Base-by-base conservation (phyloP, 2,888 invertebrate genomes). In the Unio delphinus region DNA sequence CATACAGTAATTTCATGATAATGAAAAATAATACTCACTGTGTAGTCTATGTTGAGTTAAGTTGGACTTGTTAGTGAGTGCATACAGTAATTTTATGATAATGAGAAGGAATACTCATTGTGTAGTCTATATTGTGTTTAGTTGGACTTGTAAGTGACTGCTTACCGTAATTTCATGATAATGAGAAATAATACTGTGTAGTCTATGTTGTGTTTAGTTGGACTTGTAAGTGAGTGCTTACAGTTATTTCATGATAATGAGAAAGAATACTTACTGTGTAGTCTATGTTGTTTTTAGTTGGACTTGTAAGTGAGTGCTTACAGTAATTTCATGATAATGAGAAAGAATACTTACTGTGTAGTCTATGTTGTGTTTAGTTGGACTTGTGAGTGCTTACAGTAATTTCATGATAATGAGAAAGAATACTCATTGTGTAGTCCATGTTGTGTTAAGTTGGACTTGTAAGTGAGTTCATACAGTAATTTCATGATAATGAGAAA, bases 331-430 rank as follows among this genome's bases (percentile, higher is more conserved):
- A 61, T 8, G 2, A 23, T 17, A 23, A 15, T 55, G 58, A 58
- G n/a, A 26, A 55, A 17, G 18, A 45, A 34, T 34, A 66, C 78
- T 69, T 68, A 83, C 81, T 17, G 69, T 72, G 68, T 82, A 83
- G 56, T 66, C 61, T 17, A 75, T 69, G 1, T 69, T 73, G n/a
- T 23, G 0, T 23, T 23, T 23, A 18, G 58, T 8, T n/a, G 58
- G n/a, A 23, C 26, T 23, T 23, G 3, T 20, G 58, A 23, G 58
- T 26, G 8, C 8, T 15, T 26, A 23, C 23, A 17, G 20, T n/a
- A 58, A 23, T 7, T 26, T 61, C n/a, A 61, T 8, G 2, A 23
- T 17, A 23, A 15, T 55, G 58, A 58, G n/a, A 26, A 55, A 17
- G 18, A 45, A 34, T 34, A 66, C 78, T 69, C 68, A 83, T 81